These are phyloP conservation scores for Patella depressa DNA, from an alignment of 2,888 invertebrate genomes.

Conservation along the genomic window DNA sequence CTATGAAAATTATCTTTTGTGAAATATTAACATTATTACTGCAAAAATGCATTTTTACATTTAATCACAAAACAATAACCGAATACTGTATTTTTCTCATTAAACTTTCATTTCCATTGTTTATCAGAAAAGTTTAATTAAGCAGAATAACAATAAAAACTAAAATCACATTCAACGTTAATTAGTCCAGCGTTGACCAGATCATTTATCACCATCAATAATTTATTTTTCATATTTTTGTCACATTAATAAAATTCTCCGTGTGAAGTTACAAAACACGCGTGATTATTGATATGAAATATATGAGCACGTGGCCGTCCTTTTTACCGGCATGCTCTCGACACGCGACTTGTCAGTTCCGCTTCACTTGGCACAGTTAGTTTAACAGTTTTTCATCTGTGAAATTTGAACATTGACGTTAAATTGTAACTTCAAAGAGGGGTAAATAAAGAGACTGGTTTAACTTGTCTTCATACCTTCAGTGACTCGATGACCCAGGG, in stretches of 20 bases:
- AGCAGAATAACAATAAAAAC: background rate
- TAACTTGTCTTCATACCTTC: no score
- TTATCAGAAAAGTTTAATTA: no score
- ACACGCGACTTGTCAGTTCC: constrained; percentile 8
- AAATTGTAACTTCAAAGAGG: no score
- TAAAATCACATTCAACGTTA: background rate
- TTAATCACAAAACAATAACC: background rate
- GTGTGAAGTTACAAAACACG: background rate
- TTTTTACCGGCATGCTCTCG: background rate
- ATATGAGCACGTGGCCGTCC: background rate
- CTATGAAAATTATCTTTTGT: no score
- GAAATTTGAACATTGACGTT: no score
- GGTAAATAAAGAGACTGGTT: no score
- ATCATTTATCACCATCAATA: background rate
- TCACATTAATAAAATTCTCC: background rate
- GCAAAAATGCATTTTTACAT: no score
- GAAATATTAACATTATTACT: no score
- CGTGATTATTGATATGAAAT: background rate
- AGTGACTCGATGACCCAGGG: background rate
- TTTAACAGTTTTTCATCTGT: no score
- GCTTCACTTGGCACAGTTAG: background rate
- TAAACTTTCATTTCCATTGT: no score
- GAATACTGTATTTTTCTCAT: background rate
- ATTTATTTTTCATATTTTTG: background rate
- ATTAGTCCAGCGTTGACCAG: background rate